These are phyloP conservation scores for Sebastes fasciatus DNA, from an alignment of 2,113 vertebrate species.

Conservation along the genomic window DNA sequence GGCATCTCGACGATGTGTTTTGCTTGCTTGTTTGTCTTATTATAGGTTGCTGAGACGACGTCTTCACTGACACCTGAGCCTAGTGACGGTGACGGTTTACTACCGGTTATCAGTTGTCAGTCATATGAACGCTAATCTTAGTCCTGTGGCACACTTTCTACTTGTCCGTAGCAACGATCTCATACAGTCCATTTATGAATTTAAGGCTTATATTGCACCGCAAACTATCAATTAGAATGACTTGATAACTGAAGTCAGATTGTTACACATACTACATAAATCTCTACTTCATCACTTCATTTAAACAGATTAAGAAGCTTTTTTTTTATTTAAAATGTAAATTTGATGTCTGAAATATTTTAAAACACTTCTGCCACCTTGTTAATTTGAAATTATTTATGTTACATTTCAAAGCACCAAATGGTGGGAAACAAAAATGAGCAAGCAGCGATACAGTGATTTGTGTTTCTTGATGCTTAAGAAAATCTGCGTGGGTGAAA, in stretches of 20 bases:
- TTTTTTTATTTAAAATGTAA: neutral
- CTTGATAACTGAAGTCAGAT: neutral
- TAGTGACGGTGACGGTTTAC: neutral
- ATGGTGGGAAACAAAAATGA: neutral
- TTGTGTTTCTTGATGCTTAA: neutral
- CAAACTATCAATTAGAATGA: neutral
- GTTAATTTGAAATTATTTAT: neutral
- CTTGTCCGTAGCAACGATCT: neutral
- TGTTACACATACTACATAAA: neutral
- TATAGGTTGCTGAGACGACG: conserved; percentile 8
- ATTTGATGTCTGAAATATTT: neutral
- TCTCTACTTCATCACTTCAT: neutral
- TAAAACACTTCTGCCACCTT: neutral
- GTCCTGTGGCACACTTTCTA: neutral
- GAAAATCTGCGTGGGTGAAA: neutral
- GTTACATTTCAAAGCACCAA: neutral
- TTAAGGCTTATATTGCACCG: neutral
- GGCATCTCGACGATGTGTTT: neutral
- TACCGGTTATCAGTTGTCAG: conserved; percentile 4
- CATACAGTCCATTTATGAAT: neutral
- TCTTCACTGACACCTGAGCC: conserved; percentile 15
- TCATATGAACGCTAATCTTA: conserved; percentile 7
- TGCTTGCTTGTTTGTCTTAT: conserved; percentile 6
- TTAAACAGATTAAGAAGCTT: no score
- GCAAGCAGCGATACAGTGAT: neutral